Evolutionary conservation across 2,113 vertebrate genomes (phyloP).

Genomic region (Telmatochromis sp.): DNA sequence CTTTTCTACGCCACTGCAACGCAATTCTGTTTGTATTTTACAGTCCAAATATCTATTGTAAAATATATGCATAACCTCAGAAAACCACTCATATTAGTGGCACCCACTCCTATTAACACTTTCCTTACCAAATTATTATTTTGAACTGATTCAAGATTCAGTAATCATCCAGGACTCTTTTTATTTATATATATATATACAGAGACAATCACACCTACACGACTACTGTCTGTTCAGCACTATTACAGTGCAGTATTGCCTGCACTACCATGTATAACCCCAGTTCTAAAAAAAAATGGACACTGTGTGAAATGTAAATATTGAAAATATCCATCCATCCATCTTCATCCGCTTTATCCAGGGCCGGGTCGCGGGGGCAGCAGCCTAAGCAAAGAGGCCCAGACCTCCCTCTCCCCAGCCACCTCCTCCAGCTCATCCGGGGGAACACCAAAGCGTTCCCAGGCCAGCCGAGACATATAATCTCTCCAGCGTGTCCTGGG

Average conservation of each 20-base stretch:
- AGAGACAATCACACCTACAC: not conserved
- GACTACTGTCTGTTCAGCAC: not conserved
- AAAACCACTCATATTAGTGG: not conserved
- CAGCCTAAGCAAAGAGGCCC: too few relatives aligned
- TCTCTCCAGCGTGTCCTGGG: too few relatives aligned
- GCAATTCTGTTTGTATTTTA: not conserved
- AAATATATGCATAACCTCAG: not conserved
- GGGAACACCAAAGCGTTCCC: too few relatives aligned
- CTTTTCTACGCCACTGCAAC: not conserved
- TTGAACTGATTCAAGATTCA: not conserved
- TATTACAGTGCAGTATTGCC: not conserved
- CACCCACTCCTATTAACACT: not conserved
- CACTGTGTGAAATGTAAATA: too few relatives aligned
- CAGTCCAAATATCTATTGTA: not conserved
- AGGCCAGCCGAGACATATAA: too few relatives aligned
- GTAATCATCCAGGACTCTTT: not conserved
- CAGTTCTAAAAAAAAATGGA: not conserved
- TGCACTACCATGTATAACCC: not conserved
- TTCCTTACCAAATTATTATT: not conserved
- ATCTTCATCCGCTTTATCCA: too few relatives aligned
- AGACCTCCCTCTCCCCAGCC: too few relatives aligned
- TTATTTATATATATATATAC: accelerated
- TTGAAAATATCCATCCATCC: too few relatives aligned
- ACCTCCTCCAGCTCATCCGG: too few relatives aligned
- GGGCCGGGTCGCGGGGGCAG: too few relatives aligned